Evolutionary conservation across 53 echinoderm and acorn worm species (phyloP).

Genomic region (Arbacia lixula): DNA sequence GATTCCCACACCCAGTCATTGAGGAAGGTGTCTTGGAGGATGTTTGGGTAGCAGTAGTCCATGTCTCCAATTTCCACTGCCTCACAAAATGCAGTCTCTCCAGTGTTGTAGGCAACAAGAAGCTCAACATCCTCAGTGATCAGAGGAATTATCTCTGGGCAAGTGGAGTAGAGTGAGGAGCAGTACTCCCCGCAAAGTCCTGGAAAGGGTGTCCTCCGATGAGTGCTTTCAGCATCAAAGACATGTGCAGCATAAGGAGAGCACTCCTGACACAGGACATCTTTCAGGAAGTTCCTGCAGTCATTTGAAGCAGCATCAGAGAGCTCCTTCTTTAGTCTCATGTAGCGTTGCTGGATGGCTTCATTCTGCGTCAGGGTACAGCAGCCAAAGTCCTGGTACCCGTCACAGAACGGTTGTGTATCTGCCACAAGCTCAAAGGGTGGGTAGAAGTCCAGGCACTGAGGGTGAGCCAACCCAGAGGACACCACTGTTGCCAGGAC

Average conservation of each 20-base stretch:
- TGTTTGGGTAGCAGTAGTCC: constrained; percentile 91
- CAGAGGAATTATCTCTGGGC: constrained; percentile 69
- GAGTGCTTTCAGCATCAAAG: constrained; percentile 76
- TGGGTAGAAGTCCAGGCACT: constrained; percentile 87
- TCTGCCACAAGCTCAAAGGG: constrained; percentile 65
- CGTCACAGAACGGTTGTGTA: constrained; percentile 60
- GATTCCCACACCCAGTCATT: constrained; percentile 67
- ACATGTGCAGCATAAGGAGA: constrained; percentile 94
- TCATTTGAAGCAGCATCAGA: neutral
- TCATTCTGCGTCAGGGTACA: constrained; percentile 66
- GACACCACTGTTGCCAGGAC: neutral
- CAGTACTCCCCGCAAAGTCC: constrained; percentile 88
- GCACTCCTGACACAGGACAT: constrained; percentile 93
- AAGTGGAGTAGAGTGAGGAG: constrained; percentile 70
- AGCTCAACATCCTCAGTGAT: constrained; percentile 63
- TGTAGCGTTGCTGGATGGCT: constrained; percentile 41
- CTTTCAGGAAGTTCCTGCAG: constrained; percentile 75
- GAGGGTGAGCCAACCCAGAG: constrained; percentile 69
- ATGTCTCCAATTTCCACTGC: constrained; percentile 67
- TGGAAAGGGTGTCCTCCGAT: constrained; percentile 66
- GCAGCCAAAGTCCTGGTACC: constrained; percentile 82
- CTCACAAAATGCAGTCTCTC: constrained; percentile 69
- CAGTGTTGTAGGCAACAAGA: constrained; percentile 40
- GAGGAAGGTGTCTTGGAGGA: constrained; percentile 65
- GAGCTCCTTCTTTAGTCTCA: constrained; percentile 15